Evolutionary conservation across 2,113 vertebrate species (phyloP).

Genomic region (Pandion haliaetus): DNA sequence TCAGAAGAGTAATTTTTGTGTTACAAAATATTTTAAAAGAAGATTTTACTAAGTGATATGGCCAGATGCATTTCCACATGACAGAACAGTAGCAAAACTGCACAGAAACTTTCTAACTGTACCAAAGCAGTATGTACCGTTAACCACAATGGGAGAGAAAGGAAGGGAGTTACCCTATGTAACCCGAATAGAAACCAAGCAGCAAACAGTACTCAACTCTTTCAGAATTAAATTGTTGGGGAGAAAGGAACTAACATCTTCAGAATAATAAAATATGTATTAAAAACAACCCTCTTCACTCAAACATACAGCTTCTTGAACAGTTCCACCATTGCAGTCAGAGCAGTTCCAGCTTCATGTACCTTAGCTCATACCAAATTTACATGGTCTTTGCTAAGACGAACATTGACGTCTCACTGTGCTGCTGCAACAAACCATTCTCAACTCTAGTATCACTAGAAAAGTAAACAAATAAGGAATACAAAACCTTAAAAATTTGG

Average conservation of each 20-base stretch:
- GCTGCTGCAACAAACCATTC: neutral
- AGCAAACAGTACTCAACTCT: neutral
- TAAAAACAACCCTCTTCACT: neutral
- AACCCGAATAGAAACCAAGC: constrained; percentile 39
- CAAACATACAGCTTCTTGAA: neutral
- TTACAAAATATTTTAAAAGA: neutral
- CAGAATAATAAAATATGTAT: neutral
- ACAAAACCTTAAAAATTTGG: neutral
- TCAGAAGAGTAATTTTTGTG: neutral
- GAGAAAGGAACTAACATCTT: neutral
- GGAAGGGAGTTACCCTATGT: constrained; percentile 59
- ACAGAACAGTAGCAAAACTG: neutral
- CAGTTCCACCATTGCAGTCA: neutral
- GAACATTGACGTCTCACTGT: neutral
- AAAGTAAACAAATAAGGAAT: neutral
- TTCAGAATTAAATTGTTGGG: neutral
- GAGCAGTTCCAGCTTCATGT: neutral
- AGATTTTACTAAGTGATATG: neutral
- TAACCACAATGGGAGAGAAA: constrained; percentile 61
- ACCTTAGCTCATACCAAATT: neutral
- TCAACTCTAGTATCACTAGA: neutral
- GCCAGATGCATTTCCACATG: neutral
- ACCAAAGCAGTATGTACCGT: neutral
- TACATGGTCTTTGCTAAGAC: neutral
- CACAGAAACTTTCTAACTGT: neutral